Evolutionary conservation across 2,797 vertebrate genomes (phyloP).

Genomic region (Botia kubotai): DNA sequence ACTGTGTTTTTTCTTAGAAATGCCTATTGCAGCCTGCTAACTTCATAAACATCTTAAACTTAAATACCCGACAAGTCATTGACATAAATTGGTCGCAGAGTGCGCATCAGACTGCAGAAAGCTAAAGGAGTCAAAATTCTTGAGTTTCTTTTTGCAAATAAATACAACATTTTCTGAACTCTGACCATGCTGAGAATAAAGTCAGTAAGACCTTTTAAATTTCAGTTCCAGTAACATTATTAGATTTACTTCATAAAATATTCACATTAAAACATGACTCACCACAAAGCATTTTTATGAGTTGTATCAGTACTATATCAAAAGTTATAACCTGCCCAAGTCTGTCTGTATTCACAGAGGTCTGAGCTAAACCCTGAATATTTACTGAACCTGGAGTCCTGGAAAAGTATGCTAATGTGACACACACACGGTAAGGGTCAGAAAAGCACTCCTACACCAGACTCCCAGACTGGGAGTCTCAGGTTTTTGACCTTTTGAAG

Average conservation of each 20-base stretch:
- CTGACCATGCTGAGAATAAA: not conserved
- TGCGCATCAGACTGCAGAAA: not conserved
- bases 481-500: slow-evolving; percentile 32
- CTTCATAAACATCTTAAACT: no score
- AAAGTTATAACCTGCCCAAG: not conserved
- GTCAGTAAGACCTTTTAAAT: not conserved
- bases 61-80: no score
- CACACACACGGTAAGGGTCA: not conserved
- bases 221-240: not conserved
- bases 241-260: not conserved
- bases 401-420: slow-evolving; percentile 15
- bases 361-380: not conserved
- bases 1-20: no score
- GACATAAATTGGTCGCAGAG: not conserved
- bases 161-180: not conserved
- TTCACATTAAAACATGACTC: not conserved
- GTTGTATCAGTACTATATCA: not conserved
- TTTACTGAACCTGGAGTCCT: slow-evolving; percentile 9
- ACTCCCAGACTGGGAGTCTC: slow-evolving; percentile 22
- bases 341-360: not conserved
- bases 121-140: no score
- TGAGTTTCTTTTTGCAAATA: no score
- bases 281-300: not conserved
- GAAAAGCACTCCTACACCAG: not conserved
- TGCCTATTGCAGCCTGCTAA: no score